phyloP scores from a whole-genome alignment of 2,888 invertebrate species.

The Apamea sordens region DNA sequence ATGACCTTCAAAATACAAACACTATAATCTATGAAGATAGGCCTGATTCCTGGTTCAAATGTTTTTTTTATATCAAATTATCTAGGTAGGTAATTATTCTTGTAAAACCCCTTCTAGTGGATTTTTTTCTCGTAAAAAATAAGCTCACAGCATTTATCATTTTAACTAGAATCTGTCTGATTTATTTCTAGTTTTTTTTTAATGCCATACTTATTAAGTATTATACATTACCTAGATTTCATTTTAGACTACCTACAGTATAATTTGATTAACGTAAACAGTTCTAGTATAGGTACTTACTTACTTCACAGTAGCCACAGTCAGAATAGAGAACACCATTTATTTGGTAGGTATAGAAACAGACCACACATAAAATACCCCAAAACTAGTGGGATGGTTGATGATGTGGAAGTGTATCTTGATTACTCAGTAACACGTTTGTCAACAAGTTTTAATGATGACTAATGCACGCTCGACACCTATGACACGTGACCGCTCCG shows the following conservation, averaged over 20 bases:
- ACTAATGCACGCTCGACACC: slow-evolving; percentile 37
- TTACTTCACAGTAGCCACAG: background rate
- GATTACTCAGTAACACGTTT: slow-evolving; percentile 43
- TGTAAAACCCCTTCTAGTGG: background rate
- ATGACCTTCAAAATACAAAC: background rate
- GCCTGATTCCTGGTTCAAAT: too few species aligned
- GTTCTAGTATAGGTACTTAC: too few species aligned
- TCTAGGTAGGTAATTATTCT: background rate
- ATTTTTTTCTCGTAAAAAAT: background rate
- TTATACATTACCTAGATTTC: background rate
- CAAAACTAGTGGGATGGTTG: background rate
- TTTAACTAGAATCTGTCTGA: background rate
- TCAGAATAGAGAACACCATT: background rate
- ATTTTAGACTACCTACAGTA: background rate
- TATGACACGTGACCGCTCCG: slow-evolving; percentile 40
- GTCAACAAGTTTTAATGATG: slow-evolving; percentile 42
- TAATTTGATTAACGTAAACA: background rate
- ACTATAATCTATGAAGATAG: background rate
- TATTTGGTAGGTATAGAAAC: background rate
- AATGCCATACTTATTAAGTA: background rate
- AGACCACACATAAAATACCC: background rate
- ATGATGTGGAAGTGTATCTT: slow-evolving; percentile 31
- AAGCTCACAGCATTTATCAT: background rate
- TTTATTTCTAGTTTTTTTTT: background rate
- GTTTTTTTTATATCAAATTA: background rate